Conservation (phyloP, 2,113 vertebrate genomes). For the Camelus dromedarius region DNA sequence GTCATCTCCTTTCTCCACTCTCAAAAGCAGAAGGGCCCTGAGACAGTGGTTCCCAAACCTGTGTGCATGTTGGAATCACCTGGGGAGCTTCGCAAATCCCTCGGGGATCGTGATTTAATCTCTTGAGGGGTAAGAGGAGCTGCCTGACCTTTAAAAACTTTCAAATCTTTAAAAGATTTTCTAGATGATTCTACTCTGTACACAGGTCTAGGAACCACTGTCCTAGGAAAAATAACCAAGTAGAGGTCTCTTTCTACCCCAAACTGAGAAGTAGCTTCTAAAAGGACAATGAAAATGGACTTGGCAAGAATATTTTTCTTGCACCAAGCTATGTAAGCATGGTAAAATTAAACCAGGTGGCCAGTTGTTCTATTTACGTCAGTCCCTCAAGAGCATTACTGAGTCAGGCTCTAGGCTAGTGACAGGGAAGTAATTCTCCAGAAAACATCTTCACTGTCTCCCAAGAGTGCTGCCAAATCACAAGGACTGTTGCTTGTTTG, state of each 20-base stretch:
- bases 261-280: not conserved
- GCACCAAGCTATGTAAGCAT: not conserved
- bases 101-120: not conserved
- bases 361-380: not conserved
- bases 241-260: not conserved
- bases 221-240: not conserved
- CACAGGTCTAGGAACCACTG: not conserved
- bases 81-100: not conserved
- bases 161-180: not conserved
- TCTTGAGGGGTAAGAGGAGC: not conserved
- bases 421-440: not conserved
- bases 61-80: not conserved
- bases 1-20: not conserved
- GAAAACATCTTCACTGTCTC: not conserved
- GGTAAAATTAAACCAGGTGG: not conserved
- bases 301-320: not conserved
- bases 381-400: not conserved
- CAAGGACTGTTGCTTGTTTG: not conserved
- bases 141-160: not conserved
- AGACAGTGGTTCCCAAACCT: not conserved
- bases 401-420: not conserved
- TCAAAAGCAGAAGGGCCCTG: not conserved
- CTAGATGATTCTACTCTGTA: not conserved
- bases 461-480: rapidly evolving
- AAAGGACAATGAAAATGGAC: not conserved